Base-by-base conservation (phyloP, 1,140 invertebrate genomes). In the Ceratina japonica region DNA sequence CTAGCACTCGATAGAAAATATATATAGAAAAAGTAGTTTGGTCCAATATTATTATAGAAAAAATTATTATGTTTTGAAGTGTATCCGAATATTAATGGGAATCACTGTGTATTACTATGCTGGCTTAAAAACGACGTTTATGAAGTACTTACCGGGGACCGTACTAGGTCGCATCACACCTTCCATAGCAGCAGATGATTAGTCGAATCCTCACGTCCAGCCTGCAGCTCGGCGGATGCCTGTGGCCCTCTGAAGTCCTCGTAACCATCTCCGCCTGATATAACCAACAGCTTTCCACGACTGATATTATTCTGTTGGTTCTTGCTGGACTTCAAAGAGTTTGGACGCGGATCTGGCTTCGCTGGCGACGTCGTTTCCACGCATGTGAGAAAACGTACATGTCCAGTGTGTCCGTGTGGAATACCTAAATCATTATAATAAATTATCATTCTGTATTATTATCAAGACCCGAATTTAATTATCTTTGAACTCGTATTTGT, bases 231-330 rank as follows among this genome's bases (percentile, higher is more conserved):
- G 0, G 95, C 96, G 69, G 95, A 93, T 16, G 93, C 93, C 73
- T 94, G 94, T 51, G 93, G 92, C 74, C 95, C 95, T 13, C 96
- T 94, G 91, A 98, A 99, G 91, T 99, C 97, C 91, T 99, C 98
- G 90, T 98, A 98, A 31, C 98, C 98, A 91, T 99, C 98, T 1
- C 98, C 98, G 16, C 98, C 98, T 62, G 97, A 98, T 86, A 99
- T 98, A 2, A 99, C 96, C 58, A 97, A 90, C 3, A 95, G 93
- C 87, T 95, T 95, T 16, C 93, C 93, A 5, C 92, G 93, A 80
- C 90, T 94, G 64, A 93, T 89, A 2, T 91, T 91, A 27, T 88
- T 92, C 44, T 90, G 90, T 20, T 89, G 87, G n/a, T 76, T 79
- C 72, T 92, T 92, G 72, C 74, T 90, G 20, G 79, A 77, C 77